Evolutionary conservation across 1,140 invertebrate genomes (phyloP), one percentile per base, ranked within the genome.

Genomic region (Thalassaphorura encarpata): DNA sequence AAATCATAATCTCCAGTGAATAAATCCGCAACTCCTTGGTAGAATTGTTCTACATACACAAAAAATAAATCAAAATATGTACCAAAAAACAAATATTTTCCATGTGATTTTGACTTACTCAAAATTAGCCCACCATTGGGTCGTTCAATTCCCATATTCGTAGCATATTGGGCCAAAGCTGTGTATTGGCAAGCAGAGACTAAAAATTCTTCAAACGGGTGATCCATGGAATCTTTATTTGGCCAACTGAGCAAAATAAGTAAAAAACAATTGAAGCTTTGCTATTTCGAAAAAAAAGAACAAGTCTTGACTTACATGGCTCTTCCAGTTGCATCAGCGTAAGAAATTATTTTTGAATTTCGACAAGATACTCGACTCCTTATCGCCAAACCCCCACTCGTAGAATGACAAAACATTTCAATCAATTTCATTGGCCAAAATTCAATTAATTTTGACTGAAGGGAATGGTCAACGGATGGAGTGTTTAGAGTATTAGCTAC

Each of bases 181-280:
- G 29, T 42, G 50, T 56, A 65, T 41, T 65, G 63, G 33, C 63
- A 62, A 1, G 53, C 27, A 3, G 54, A 52, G 40, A 65, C 60
- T n/a, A 61, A 36, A 39, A 61, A 65, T 26, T 65, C 63, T 52
- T 65, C 63, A 39, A 65, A 56, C 0, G 63, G 63, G 43, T 56
- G 60, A 18, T 56, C 59, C 11, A 27, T 21, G 0, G 46, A 27
- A 19, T 40, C 39, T 26, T 65, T 54, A 51, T 47, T 53, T 28
- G 55, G 56, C 54, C 54, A 65, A 42, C 61, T 63, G 27, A 29
- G 52, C 21, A 27, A 31, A 13, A 11, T 16, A 53, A 24, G 13
- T 47, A 42, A 8, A 51, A 33, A 4, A 51, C 23, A 33, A 33
- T 23, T 27, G 24, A 6, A 48, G 26, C 26, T 48, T 11, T 11